Base-by-base conservation (phyloP, 2,113 vertebrate species). In the Syngnathus floridae region DNA sequence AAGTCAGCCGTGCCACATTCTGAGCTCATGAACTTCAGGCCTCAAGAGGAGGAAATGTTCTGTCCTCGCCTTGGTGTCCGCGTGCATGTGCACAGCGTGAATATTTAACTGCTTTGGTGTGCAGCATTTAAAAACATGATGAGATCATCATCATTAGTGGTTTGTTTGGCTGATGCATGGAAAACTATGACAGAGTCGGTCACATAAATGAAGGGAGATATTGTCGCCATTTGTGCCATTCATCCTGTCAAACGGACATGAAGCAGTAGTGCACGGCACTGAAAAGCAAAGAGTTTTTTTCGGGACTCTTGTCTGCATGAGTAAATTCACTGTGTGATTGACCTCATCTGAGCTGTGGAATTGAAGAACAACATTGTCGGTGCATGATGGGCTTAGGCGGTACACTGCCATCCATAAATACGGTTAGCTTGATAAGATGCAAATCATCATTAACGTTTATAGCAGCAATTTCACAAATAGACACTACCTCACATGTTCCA, bases 41-140 rank as follows among this genome's bases (percentile, higher is more conserved):
- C 21, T 21, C 12, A 14, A 61, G 19, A 41, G 58, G 38, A 61
- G 38, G 37, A 61, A 60, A 21, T 61, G 58, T 22, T 22, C 58
- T 60, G 58, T 61, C n/a, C 58, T 41, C n/a, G n/a, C 38, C 58
- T 40, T 21, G 37, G 58, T 61, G 37, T 22, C 43, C 26, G 58
- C 38, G 8, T 61, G 40, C 35, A 8, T 61, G 38, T 21, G 4
- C 38, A 61, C 21, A 41, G 10, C 6, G 58, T 13, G n/a, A 61
- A 38, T 61, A 61, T 61, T 61, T n/a, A 59, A 38, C 57, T 59
- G 36, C 58, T 61, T 61, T 43, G 58, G 37, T 61, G 37, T 26
- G 58, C 58, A 61, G 38, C 21, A 43, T 61, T 61, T 41, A 41
- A 61, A 45, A 61, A 61, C 58, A 40, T 1, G 37, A 40, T 61